Conservation (phyloP, 2,113 vertebrate species). For the Donacobius atricapilla region DNA sequence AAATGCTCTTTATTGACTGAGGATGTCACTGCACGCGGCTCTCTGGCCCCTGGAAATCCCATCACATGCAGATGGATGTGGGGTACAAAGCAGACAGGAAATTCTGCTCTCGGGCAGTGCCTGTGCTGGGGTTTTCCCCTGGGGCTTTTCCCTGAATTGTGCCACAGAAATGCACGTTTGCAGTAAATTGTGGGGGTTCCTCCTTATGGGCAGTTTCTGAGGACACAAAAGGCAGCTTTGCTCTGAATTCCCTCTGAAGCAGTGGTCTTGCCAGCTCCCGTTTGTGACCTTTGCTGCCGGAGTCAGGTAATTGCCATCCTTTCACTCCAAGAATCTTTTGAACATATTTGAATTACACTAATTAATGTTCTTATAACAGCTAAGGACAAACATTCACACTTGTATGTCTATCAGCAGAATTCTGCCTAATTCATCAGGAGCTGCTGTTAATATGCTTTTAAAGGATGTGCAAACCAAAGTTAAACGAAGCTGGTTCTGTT, state of each 20-base stretch:
- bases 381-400: neutral
- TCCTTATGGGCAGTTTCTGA: rapidly evolving
- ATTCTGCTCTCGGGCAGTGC: neutral
- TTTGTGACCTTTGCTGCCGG: neutral
- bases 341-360: neutral
- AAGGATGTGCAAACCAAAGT: neutral
- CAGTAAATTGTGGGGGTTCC: rapidly evolving
- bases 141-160: neutral
- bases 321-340: neutral
- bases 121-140: neutral
- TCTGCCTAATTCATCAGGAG: neutral
- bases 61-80: neutral
- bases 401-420: neutral
- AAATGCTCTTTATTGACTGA: conserved; percentile 22
- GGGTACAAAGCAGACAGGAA: neutral
- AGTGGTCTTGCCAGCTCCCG: neutral
- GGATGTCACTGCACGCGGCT: neutral
- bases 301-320: neutral
- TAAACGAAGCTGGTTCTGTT: neutral
- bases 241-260: neutral
- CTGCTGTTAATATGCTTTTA: neutral
- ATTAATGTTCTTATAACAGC: neutral
- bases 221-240: neutral
- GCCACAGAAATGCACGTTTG: neutral
- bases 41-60: neutral